Percentiles rank a stretch among this genome's conserved stretches.
These are phyloP conservation scores for Chelidonichthys spinosus DNA, from an alignment of 2,797 vertebrate genomes.

Conservation along the genomic window DNA sequence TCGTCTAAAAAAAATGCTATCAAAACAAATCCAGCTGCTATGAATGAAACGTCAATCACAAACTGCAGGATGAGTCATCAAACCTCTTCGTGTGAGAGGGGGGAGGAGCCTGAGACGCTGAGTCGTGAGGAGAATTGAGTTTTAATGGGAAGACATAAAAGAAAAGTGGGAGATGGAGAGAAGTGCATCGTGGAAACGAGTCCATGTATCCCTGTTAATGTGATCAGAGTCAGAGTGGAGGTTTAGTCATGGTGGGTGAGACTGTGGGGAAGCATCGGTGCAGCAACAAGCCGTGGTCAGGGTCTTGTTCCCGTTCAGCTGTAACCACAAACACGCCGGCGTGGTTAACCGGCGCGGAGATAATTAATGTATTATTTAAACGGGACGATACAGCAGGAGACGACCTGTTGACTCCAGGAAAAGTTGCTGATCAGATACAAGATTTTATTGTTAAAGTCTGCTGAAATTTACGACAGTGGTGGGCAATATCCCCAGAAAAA, in stretches of 20 bases:
- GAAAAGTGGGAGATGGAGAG: not conserved
- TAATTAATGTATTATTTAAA: not conserved
- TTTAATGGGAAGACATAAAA: not conserved
- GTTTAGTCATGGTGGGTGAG: not conserved
- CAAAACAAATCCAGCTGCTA: not conserved
- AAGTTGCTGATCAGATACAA: too few relatives aligned
- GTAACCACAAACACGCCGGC: not conserved
- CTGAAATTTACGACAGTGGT: not conserved
- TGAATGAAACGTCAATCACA: not conserved
- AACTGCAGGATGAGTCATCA: constrained; percentile 3
- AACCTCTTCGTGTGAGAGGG: not conserved
- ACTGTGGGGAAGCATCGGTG: not conserved
- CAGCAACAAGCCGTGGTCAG: not conserved
- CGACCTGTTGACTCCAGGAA: not conserved
- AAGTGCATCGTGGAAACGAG: not conserved
- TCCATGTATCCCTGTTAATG: not conserved
- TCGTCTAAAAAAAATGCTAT: not conserved
- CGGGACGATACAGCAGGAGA: not conserved
- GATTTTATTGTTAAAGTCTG: too few relatives aligned
- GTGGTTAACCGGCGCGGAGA: not conserved
- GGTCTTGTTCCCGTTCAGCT: not conserved
- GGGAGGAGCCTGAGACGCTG: not conserved
- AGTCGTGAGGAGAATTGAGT: not conserved
- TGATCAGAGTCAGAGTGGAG: not conserved
- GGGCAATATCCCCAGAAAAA: not conserved